phyloP scores from a whole-genome alignment of 2,888 invertebrate genomes.

The Cheilosia urbana region DNA sequence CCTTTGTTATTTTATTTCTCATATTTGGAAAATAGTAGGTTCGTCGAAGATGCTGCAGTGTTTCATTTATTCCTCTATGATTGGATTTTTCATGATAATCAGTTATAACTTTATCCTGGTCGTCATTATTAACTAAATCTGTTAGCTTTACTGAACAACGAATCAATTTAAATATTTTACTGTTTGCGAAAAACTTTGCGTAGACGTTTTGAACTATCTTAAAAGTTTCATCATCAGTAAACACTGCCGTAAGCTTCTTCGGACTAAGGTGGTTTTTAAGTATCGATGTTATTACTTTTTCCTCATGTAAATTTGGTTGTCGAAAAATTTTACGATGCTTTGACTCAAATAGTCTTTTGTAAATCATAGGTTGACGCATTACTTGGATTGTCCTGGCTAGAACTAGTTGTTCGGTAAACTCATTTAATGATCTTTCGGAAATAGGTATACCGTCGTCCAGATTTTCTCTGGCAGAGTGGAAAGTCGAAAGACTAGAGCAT shows the following conservation, averaged over 20 bases:
- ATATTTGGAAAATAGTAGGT: not conserved
- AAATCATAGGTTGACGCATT: not conserved
- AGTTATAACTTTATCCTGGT: not conserved
- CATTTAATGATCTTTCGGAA: conserved; percentile 14
- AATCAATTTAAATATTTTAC: not conserved
- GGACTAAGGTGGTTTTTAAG: not conserved
- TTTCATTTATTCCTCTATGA: not conserved
- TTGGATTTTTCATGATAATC: not conserved
- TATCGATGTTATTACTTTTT: not conserved
- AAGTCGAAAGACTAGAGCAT: conserved; percentile 1
- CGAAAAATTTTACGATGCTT: not conserved
- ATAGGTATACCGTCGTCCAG: conserved; percentile 15
- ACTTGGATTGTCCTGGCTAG: not conserved
- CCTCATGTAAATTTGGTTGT: not conserved
- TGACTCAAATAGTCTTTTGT: not conserved
- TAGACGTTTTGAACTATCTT: not conserved
- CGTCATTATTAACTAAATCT: conserved; percentile 4
- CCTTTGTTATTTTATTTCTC: not conserved
- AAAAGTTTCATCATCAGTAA: conserved; percentile 4
- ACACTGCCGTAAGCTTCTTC: not conserved
- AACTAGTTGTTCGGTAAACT: no score
- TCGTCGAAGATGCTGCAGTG: not conserved
- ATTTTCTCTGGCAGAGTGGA: conserved; percentile 6
- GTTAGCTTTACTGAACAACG: not conserved
- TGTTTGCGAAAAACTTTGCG: conserved; percentile 1